Percentiles rank a stretch among this genome's conserved stretches.
Conservation (phyloP, 2,113 vertebrate genomes). For the Spheniscus mendiculus region DNA sequence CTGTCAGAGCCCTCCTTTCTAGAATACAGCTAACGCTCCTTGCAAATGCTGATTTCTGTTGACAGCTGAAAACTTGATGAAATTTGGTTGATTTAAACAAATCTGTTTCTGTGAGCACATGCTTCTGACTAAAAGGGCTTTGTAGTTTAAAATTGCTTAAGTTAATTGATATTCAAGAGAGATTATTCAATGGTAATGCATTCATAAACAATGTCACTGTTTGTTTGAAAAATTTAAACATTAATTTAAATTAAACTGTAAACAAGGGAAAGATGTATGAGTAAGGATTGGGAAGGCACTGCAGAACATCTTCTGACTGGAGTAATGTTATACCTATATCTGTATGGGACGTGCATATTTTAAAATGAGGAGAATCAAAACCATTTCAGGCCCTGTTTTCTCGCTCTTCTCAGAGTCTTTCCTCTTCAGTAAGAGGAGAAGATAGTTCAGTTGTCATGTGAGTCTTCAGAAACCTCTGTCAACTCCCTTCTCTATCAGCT, state of each 20-base stretch:
- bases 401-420: neutral
- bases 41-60: neutral
- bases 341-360: neutral
- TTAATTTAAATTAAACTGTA: constrained; percentile 66
- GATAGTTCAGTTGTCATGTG: neutral
- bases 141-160: neutral
- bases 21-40: neutral
- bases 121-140: neutral
- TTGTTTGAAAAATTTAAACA: constrained; percentile 61
- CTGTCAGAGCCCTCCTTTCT: neutral
- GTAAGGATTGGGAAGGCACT: neutral
- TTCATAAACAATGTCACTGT: constrained; percentile 57
- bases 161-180: constrained; percentile 60
- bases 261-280: constrained; percentile 5
- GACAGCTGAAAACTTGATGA: neutral
- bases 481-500: neutral
- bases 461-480: neutral
- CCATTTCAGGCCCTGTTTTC: neutral
- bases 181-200: constrained; percentile 33
- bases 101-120: neutral
- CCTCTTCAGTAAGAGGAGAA: neutral
- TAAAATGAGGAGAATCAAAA: neutral
- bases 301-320: neutral
- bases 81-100: neutral
- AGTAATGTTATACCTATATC: neutral